Evolutionary conservation across 1,140 invertebrate species (phyloP), one percentile per base, ranked within the genome.

Genomic region (Penaeus japonicus): DNA sequence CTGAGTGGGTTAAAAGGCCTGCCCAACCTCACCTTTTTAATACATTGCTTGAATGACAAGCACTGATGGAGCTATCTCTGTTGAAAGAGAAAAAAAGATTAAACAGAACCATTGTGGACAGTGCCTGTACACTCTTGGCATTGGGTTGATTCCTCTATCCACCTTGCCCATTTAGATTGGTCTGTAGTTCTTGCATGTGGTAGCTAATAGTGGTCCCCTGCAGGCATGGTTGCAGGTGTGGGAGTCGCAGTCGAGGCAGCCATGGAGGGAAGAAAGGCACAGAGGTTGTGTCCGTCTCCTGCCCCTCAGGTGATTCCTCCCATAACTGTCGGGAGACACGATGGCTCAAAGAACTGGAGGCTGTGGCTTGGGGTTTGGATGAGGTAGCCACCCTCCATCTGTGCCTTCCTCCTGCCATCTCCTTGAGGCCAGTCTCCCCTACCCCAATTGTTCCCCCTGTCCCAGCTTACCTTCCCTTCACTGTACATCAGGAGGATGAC

Each of bases 401-500:
- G 30, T 83, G 78, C 55, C 47, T 88, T 15, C 70, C 80, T 18
- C 80, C 70, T 77, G 87, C 78, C n/a, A 24, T 78, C 32, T 83
- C 78, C 30, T 59, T 57, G 27, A 80, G 87, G 15, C 87, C 87
- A 24, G 57, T 88, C 53, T 83, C 87, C 30, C 70, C 87, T 35
- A 88, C 80, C 65, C 87, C 87, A 57, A 77, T 62, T 47, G 65
- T 77, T 57, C 73, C 65, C 24, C 54, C 87, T 17, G 55, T 77
- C 87, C 87, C 80, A 5, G 80, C 81, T 12, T 88, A 83, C 87
- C 80, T 77, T 22, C 87, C 80, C 65, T 88, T 88, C 80, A 88
- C 87, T 47, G 35, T 57, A 54, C 54, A 77, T n/a, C 80, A 27
- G 22, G 87, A 88, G 18, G 80, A 88, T 30, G 27, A 20, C 4